phyloP scores from a whole-genome alignment of 2,113 vertebrate species.

The Aix galericulata region DNA sequence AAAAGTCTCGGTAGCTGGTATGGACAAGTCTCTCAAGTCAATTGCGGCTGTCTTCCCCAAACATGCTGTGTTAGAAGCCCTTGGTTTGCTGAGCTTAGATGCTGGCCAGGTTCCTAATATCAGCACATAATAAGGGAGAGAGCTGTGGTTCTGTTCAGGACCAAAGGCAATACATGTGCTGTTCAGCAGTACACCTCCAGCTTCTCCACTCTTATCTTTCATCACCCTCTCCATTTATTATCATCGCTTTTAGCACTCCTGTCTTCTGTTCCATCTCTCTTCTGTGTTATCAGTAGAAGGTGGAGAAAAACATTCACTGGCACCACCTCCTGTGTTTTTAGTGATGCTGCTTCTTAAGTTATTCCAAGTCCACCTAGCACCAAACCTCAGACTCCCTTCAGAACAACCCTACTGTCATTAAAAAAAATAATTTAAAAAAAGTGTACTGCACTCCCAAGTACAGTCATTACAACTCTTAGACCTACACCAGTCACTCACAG shows the following conservation, averaged over 20 bases:
- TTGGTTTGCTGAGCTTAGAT: neutral
- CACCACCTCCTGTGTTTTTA: neutral
- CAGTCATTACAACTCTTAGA: neutral
- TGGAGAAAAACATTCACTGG: neutral
- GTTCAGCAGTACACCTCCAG: neutral
- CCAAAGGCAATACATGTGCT: neutral
- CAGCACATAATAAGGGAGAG: neutral
- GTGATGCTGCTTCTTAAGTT: neutral
- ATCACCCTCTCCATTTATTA: neutral
- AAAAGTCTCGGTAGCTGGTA: neutral
- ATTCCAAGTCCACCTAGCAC: neutral
- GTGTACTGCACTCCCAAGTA: neutral
- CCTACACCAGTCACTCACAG: neutral
- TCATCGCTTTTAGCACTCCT: neutral
- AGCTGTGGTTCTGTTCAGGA: neutral
- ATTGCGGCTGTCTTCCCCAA: neutral
- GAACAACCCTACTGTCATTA: neutral
- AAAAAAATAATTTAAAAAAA: neutral
- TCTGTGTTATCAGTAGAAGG: neutral
- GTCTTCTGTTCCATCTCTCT: neutral
- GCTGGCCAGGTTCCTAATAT: neutral
- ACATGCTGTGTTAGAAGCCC: neutral
- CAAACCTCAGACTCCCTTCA: neutral
- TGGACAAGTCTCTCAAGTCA: neutral
- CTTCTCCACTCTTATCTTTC: neutral